phyloP scores from a whole-genome alignment of 2,888 invertebrate species.

The Sphecodes monilicornis region DNA sequence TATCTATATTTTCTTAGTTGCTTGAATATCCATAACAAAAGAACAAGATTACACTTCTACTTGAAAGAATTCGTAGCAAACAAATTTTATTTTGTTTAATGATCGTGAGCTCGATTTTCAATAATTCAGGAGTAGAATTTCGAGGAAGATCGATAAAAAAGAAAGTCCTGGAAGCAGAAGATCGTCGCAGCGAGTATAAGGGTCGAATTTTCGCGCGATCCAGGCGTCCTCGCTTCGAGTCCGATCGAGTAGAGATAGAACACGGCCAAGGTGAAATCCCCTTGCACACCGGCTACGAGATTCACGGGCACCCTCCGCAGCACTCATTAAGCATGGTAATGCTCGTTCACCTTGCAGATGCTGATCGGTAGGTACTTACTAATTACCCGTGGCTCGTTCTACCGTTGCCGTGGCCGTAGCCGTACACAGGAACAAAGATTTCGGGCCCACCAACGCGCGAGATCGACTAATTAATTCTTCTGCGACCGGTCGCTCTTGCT shows the following conservation, averaged over 20 bases:
- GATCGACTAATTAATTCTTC: slow-evolving; percentile 81
- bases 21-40: too few species aligned
- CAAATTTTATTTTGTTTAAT: too few species aligned
- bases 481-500: slow-evolving; percentile 43
- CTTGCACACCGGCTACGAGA: slow-evolving; percentile 49
- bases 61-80: too few species aligned
- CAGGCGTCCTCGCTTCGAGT: slow-evolving; percentile 16
- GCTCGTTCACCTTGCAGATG: slow-evolving; percentile 78
- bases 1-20: too few species aligned
- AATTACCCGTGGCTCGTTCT: slow-evolving; percentile 78
- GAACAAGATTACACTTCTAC: too few species aligned
- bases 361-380: slow-evolving; percentile 80
- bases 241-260: slow-evolving; percentile 65
- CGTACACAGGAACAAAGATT: slow-evolving; percentile 63
- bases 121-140: not conserved
- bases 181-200: slow-evolving; percentile 29
- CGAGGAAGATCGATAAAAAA: not conserved
- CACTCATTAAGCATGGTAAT: slow-evolving; percentile 78
- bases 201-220: slow-evolving; percentile 61
- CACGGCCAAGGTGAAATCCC: slow-evolving; percentile 61
- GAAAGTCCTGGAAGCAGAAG: not conserved
- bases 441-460: slow-evolving; percentile 75
- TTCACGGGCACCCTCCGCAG: slow-evolving; percentile 42
- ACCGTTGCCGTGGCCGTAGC: slow-evolving; percentile 52
- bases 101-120: too few species aligned